These are phyloP conservation scores for Falco columbarius DNA, from an alignment of 2,797 vertebrate genomes.

Conservation along the genomic window DNA sequence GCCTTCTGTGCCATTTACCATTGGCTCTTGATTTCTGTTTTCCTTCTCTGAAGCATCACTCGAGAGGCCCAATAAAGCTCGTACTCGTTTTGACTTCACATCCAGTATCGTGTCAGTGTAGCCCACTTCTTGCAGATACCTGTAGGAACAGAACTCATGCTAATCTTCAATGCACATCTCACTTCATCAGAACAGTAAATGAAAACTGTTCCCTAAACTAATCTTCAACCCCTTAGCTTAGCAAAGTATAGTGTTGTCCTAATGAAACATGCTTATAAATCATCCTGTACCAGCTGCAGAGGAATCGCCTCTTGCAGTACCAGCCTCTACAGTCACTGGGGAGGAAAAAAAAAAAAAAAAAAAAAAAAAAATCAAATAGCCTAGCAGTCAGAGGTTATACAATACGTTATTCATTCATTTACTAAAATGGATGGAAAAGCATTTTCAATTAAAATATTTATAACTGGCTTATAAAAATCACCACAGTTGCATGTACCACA, in stretches of 20 bases:
- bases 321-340: constrained; percentile 84
- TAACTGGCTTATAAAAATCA: constrained; percentile 15
- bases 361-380: constrained; percentile 70
- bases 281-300: constrained; percentile 82
- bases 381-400: constrained; percentile 72
- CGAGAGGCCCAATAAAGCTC: constrained; percentile 90
- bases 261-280: constrained; percentile 71
- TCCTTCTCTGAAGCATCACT: constrained; percentile 87
- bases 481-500: neutral
- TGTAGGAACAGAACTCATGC: constrained; percentile 70
- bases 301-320: constrained; percentile 82
- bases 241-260: constrained; percentile 52
- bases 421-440: constrained; percentile 48
- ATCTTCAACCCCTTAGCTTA: constrained; percentile 8
- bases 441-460: constrained; percentile 42
- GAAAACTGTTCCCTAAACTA: constrained; percentile 20
- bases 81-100: constrained; percentile 94
- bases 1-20: constrained; percentile 93
- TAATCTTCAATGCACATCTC: constrained; percentile 1
- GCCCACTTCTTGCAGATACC: constrained; percentile 98
- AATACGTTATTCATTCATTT: constrained; percentile 85
- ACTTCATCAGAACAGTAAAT: neutral
- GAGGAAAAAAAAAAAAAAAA: neutral
- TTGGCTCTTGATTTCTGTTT: constrained; percentile 85
- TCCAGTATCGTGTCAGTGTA: constrained; percentile 98